phyloP scores from a whole-genome alignment of 1,140 invertebrate species.

The Pissodes strobi region DNA sequence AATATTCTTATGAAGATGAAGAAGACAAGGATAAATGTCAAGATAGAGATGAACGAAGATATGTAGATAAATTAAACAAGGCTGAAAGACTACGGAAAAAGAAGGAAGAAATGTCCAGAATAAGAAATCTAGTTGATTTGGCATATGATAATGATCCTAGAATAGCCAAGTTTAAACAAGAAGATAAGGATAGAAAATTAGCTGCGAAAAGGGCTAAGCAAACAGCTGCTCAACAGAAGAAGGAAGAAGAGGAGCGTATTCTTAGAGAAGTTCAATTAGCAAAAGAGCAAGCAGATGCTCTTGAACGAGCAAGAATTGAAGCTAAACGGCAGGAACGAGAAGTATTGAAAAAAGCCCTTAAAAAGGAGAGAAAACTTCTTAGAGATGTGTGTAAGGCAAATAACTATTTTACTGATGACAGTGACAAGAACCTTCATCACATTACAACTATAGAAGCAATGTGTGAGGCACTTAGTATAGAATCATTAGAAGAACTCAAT shows the following conservation, averaged over 20 bases:
- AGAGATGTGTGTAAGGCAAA: conserved; percentile 84
- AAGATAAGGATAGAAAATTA: conserved; percentile 89
- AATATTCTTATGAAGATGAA: conserved; percentile 98
- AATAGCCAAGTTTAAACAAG: conserved; percentile 89
- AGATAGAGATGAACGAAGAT: conserved; percentile 92
- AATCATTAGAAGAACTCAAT: conserved; percentile 78
- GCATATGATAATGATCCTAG: conserved; percentile 93
- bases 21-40: conserved; percentile 98
- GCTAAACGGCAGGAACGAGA: conserved; percentile 86
- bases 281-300: conserved; percentile 82
- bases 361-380: conserved; percentile 85
- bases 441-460: conserved; percentile 91
- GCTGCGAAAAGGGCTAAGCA: conserved; percentile 89
- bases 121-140: conserved; percentile 87
- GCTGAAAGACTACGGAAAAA: conserved; percentile 86
- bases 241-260: conserved; percentile 79
- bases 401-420: conserved; percentile 80
- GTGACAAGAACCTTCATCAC: conserved; percentile 76
- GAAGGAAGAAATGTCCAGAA: conserved; percentile 94
- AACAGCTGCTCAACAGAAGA: conserved; percentile 81
- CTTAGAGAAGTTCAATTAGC: conserved; percentile 73
- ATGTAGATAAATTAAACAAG: conserved; percentile 98
- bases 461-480: conserved; percentile 76
- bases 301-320: conserved; percentile 77
- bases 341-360: conserved; percentile 77